Base-by-base conservation (phyloP, 2,888 invertebrate species). In the Eulithis prunata region DNA sequence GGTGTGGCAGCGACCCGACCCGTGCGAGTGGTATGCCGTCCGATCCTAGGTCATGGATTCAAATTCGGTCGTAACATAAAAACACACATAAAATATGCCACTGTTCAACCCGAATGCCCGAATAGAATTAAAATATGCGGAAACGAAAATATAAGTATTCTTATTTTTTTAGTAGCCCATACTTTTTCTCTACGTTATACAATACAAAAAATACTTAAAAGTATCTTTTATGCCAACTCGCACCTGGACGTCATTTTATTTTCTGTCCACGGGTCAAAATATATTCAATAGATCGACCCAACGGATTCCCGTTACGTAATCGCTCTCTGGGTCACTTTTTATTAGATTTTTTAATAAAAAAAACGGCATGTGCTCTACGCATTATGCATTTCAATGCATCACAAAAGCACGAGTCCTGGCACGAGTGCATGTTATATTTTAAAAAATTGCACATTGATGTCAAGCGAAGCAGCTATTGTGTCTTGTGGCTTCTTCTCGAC, bases 361-460 rank as follows among this genome's bases (percentile, higher is more conserved):
- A 54, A 83, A 80, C 78, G 86, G 86, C 93, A 90, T 91, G 90
- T 91, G 92, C 90, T 90, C 87, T 79, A 88, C 86, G 89, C 91
- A 92, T 92, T 91, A 92, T 91, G 90, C 90, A 93, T 89, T 86
- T 87, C 84, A 86, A 72, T 90, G 91, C 88, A 82, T 89, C 87
- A 91, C 91, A 92, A 92, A 49, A 85, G 84, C 78, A 77, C 79
- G 80, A 75, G 79, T 80, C 80, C 76, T 74, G 81, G 85, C 90
- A 88, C 89, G 88, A 88, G 90, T 81, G 85, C 82, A 75, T 72
- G 68, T 72, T 78, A 72, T 83, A 78, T 85, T 86, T 81, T 79
- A 69, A 79, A 83, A 87, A 88, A 90, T 85, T 81, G 84, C 85
- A 79, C 85, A 76, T 82, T 82, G 78, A 83, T 89, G 88, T 89